Conservation (phyloP, 2,113 vertebrate genomes). For the Ovibos moschatus region DNA sequence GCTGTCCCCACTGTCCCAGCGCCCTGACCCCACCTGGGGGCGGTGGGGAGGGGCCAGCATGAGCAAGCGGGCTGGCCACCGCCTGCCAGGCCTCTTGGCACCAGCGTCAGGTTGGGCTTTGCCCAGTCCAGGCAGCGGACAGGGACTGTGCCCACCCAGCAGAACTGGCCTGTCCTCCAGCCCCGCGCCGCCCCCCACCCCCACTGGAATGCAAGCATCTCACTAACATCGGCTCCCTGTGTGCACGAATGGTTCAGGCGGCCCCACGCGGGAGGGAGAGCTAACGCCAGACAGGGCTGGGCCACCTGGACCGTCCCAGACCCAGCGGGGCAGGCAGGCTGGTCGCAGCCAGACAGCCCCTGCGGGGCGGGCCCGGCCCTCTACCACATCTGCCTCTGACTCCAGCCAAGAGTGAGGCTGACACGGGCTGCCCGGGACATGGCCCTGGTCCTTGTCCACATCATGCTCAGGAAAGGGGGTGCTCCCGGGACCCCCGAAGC, state of each 20-base stretch:
- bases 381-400: not conserved
- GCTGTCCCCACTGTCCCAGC: accelerated
- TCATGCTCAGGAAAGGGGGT: accelerated
- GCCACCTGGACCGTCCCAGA: too few species aligned
- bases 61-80: not conserved
- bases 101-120: accelerated
- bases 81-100: not conserved
- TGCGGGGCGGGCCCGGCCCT: accelerated
- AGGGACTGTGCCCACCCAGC: not conserved
- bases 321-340: accelerated
- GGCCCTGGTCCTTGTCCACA: not conserved
- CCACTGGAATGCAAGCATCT: accelerated
- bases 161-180: too few species aligned
- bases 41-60: not conserved
- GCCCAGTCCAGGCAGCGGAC: not conserved
- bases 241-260: accelerated
- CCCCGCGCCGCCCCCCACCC: accelerated
- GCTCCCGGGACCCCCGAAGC: not conserved
- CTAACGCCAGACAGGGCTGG: accelerated
- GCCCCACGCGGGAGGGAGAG: not conserved
- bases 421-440: too few species aligned
- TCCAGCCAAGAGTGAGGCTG: not conserved
- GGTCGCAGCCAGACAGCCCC: too few species aligned
- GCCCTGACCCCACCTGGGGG: not conserved
- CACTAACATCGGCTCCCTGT: accelerated